Evolutionary conservation across 2,797 vertebrate genomes (phyloP).

Genomic region (Esox masquinongy): DNA sequence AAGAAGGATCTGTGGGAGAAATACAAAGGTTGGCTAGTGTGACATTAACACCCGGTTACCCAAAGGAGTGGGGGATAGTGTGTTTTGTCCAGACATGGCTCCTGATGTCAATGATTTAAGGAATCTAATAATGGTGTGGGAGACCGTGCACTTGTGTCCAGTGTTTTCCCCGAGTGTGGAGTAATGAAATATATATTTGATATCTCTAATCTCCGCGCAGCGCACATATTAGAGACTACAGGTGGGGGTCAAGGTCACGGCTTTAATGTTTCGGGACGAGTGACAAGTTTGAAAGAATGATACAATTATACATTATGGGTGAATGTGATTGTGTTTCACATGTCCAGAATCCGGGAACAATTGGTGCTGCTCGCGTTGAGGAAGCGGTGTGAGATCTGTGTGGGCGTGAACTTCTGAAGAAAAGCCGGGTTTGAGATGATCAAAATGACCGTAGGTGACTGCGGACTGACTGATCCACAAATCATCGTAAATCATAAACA

Average conservation of each 20-base stretch:
- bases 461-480: too few relatives aligned
- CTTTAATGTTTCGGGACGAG: constrained; percentile 48
- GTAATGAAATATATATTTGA: constrained; percentile 74
- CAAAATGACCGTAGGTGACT: too few relatives aligned
- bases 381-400: constrained; percentile 18
- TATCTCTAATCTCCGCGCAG: constrained; percentile 28
- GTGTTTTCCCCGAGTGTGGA: constrained; percentile 37
- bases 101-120: constrained; percentile 31
- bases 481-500: too few relatives aligned
- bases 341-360: constrained; percentile 43
- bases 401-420: constrained; percentile 32
- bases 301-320: constrained; percentile 59
- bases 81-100: background rate
- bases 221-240: constrained; percentile 33
- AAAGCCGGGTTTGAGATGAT: too few relatives aligned
- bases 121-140: constrained; percentile 29
- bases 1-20: constrained; percentile 9
- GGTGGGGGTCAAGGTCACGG: constrained; percentile 53
- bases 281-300: constrained; percentile 69
- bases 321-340: constrained; percentile 49
- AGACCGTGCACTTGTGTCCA: constrained; percentile 1
- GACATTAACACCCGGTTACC: background rate
- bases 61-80: background rate
- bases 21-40: background rate
- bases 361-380: background rate